phyloP scores from a whole-genome alignment of 2,888 invertebrate species.

The Chydorus sphaericus region DNA sequence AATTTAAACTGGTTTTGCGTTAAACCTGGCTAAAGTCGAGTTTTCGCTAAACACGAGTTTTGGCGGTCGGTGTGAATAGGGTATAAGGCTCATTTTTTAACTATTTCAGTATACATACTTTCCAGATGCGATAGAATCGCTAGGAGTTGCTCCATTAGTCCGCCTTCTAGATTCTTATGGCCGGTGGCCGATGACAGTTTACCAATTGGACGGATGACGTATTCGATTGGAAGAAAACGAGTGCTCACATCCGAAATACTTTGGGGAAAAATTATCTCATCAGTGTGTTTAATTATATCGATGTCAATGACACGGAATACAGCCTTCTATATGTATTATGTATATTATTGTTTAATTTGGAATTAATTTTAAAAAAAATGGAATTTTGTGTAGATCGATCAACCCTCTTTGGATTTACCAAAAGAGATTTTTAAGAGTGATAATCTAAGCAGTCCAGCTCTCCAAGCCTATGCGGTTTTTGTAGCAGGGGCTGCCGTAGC shows the following conservation, averaged over 20 bases:
- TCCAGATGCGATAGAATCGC: not conserved
- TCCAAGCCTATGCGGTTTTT: conserved; percentile 21
- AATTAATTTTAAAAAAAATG: not conserved
- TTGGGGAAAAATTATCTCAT: not conserved
- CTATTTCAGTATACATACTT: not conserved
- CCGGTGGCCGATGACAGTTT: not conserved
- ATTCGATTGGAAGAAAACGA: not conserved
- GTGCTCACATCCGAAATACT: not conserved
- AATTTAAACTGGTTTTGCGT: too few species aligned
- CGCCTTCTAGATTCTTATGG: not conserved
- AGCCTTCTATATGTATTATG: conserved; percentile 26
- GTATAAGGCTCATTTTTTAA: too few species aligned
- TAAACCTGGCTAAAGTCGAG: too few species aligned
- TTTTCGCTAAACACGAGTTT: too few species aligned
- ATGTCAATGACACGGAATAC: conserved; percentile 24
- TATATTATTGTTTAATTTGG: not conserved
- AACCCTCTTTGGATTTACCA: not conserved
- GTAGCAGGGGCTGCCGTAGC: conserved; percentile 22
- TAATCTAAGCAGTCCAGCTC: not conserved
- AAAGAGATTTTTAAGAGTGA: not conserved
- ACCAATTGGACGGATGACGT: not conserved
- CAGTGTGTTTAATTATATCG: conserved; percentile 11
- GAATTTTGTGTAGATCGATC: not conserved
- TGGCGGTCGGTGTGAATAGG: too few species aligned
- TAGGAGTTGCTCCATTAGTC: not conserved